Evolutionary conservation across 1,140 invertebrate genomes (phyloP).

Genomic region (Brachionus rubens): DNA sequence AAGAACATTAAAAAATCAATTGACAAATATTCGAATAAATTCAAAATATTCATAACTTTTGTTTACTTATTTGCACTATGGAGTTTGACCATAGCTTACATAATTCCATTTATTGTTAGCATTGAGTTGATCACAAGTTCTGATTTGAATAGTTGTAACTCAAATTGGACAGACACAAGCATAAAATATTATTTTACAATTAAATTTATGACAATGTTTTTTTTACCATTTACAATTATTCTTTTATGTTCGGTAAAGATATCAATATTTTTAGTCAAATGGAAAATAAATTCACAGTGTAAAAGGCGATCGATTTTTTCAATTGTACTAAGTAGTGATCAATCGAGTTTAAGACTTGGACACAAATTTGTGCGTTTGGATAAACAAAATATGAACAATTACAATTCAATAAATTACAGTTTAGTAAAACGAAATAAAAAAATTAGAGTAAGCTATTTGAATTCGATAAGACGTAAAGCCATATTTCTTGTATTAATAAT

Average conservation of each 20-base stretch:
- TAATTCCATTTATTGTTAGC: slow-evolving; percentile 13
- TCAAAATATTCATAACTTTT: slow-evolving; percentile 12
- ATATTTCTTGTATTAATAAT: slow-evolving; percentile 10
- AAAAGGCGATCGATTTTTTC: neutral
- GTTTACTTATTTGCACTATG: neutral
- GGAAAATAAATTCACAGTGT: neutral
- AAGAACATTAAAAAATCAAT: neutral
- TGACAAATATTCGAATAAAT: slow-evolving; percentile 27
- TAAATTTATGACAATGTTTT: slow-evolving; percentile 8
- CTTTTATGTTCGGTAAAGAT: slow-evolving; percentile 1
- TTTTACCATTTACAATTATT: slow-evolving; percentile 8
- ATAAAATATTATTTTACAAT: neutral
- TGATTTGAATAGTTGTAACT: neutral
- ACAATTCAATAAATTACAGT: too few species aligned
- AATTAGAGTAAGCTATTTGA: slow-evolving; percentile 6
- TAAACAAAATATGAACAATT: neutral
- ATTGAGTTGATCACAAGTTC: neutral
- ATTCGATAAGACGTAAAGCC: slow-evolving; percentile 3
- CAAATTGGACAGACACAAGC: neutral
- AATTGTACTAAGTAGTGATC: neutral
- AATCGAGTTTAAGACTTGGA: too few species aligned
- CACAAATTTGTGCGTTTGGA: too few species aligned
- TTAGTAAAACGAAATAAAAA: slow-evolving; percentile 4
- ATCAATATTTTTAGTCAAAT: slow-evolving; percentile 29
- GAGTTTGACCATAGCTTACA: neutral